phyloP scores from a whole-genome alignment of 2,797 vertebrate genomes.

The Melanotaenia parkinsoni region DNA sequence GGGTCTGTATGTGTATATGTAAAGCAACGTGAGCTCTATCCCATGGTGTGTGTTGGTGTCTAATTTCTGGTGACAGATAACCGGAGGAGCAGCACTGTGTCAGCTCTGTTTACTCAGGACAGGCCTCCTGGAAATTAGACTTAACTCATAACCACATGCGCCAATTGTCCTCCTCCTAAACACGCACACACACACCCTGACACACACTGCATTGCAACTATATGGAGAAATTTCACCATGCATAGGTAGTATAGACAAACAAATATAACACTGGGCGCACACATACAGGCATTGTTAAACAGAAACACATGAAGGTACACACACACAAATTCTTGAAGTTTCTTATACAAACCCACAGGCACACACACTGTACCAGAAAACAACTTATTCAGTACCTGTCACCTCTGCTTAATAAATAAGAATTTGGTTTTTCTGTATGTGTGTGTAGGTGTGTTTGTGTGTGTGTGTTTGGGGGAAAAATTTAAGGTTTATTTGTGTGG shows the following conservation, averaged over 20 bases:
- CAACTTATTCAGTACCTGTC: conserved; percentile 95
- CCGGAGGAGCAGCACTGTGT: conserved; percentile 74
- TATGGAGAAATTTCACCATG: conserved; percentile 5
- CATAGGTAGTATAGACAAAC: background rate
- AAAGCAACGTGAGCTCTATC: conserved; percentile 39
- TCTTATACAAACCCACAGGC: conserved; percentile 4
- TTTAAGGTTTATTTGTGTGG: conserved; percentile 76
- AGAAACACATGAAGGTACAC: background rate
- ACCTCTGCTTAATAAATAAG: conserved; percentile 99
- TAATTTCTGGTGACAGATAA: conserved; percentile 78
- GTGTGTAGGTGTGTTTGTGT: conserved; percentile 37
- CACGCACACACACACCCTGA: conserved; percentile 17
- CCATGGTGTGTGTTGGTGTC: conserved; percentile 64
- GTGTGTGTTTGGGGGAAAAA: conserved; percentile 46
- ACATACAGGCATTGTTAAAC: conserved; percentile 16
- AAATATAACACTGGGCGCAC: conserved; percentile 3
- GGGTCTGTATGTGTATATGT: conserved; percentile 9
- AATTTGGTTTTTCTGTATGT: conserved; percentile 86
- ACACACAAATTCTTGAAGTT: conserved; percentile 7
- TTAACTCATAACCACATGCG: conserved; percentile 82
- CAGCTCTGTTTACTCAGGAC: conserved; percentile 80
- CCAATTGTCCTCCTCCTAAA: conserved; percentile 66
- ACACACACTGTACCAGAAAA: conserved; percentile 60
- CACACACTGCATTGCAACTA: conserved; percentile 1
- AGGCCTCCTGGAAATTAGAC: conserved; percentile 79